Percentiles rank a stretch among this genome's conserved stretches.
phyloP scores from a whole-genome alignment of 1,140 invertebrate genomes.

The Riptortus pedestris region DNA sequence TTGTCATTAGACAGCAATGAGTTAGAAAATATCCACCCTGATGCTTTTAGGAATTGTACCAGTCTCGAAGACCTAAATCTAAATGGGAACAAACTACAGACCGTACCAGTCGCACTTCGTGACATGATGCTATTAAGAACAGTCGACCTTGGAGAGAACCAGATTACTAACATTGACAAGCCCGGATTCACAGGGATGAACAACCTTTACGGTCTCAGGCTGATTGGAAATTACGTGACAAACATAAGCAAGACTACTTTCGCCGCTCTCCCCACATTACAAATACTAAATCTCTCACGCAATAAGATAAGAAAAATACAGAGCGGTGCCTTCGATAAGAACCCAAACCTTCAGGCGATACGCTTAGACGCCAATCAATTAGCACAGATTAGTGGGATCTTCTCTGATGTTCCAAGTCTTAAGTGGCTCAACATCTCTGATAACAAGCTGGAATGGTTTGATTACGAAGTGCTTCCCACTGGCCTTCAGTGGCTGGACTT shows the following conservation, averaged over 20 bases:
- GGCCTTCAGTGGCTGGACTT: constrained; percentile 81
- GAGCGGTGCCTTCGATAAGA: constrained; percentile 67
- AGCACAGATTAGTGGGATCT: constrained; percentile 72
- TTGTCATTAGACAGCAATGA: constrained; percentile 71
- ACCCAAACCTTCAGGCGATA: constrained; percentile 70
- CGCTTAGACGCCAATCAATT: constrained; percentile 75
- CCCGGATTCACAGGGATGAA: constrained; percentile 70
- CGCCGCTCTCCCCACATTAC: constrained; percentile 64
- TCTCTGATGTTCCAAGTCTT: constrained; percentile 68
- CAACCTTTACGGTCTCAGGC: constrained; percentile 65
- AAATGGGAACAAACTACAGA: constrained; percentile 63
- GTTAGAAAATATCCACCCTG: constrained; percentile 60
- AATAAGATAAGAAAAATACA: constrained; percentile 73
- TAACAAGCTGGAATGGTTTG: constrained; percentile 81
- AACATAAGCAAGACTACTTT: constrained; percentile 74
- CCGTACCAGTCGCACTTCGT: constrained; percentile 61
- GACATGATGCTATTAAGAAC: constrained; percentile 64
- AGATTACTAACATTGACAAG: constrained; percentile 60
- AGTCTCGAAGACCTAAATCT: constrained; percentile 69
- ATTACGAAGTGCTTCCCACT: constrained; percentile 72
- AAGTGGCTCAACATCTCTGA: constrained; percentile 85
- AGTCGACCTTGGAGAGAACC: constrained; percentile 71
- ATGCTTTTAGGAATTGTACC: constrained; percentile 71
- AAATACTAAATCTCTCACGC: constrained; percentile 78
- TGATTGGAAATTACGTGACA: constrained; percentile 79